Base-by-base conservation (phyloP, 2,888 invertebrate species). In the Drosophila rellima region DNA sequence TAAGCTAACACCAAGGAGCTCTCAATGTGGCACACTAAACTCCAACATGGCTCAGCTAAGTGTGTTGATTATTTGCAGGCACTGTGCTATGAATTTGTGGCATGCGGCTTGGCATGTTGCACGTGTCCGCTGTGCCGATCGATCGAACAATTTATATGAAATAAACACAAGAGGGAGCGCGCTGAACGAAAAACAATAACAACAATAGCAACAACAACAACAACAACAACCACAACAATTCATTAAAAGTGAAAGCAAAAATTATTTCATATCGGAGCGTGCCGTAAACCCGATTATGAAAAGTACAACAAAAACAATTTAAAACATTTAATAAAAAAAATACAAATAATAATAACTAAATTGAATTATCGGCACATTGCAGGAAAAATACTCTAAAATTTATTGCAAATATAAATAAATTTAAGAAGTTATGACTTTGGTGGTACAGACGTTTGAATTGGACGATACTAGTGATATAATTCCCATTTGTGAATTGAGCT, bases 241-340 rank as follows among this genome's bases (percentile, higher is more conserved):
- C 74, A 84, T 84, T 84, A 84, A 86, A 86, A 86, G 85, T 86
- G 85, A 86, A 86, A 86, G 85, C 88, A 74, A 84, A 74, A 84
- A 80, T 84, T 78, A 87, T 80, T 86, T 82, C 85, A 87, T 84
- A 82, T 84, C 65, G 72, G 65, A 57, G 70, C 71, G 68, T 57
- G 80, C 82, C 70, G 75, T 65, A 76, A 82, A 68, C 80, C 68
- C 59, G 80, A 84, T 89, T 84, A 85, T 87, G 89, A 85, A 85
- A 84, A 87, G 56, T 65, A 65, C 70, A 61, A 44, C 60, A 78
- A 67, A 76, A 68, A 70, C 72, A 74, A 72, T 72, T 71, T 64
- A 51, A 73, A 65, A 73, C 71, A 84, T 77, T 74, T 74, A 71
- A 70, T 78, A 82, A 55, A 81, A 62, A 71, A 63, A 33, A 60